Evolutionary conservation across 1,140 invertebrate genomes (phyloP).

Genomic region (Pseudachorutes palmiensis): DNA sequence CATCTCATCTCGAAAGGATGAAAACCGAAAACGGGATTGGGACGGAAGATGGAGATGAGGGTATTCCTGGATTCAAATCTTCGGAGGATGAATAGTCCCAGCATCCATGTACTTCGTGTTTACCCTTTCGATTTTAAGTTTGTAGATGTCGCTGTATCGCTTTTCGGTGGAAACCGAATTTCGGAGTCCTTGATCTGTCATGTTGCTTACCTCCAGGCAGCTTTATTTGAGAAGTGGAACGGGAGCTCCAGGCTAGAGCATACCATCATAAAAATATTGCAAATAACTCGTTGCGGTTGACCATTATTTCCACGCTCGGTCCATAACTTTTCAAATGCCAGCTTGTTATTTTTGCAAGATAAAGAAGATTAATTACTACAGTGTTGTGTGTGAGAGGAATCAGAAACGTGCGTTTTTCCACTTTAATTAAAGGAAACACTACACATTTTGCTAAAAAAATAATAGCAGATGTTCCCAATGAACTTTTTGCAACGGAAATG

Average conservation of each 20-base stretch:
- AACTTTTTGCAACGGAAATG: background rate
- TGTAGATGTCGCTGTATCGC: background rate
- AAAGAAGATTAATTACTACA: background rate
- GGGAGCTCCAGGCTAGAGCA: background rate
- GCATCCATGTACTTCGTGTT: background rate
- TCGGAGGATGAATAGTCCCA: background rate
- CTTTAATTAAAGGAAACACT: background rate
- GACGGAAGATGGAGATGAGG: slow-evolving; percentile 1
- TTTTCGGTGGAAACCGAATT: background rate
- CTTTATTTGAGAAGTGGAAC: background rate
- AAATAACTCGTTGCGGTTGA: background rate
- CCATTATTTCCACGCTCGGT: background rate
- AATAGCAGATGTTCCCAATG: background rate
- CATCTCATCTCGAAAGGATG: background rate
- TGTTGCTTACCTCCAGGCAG: background rate
- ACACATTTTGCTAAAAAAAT: background rate
- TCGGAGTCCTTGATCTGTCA: background rate
- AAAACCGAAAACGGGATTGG: slow-evolving; percentile 3
- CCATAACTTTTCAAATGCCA: background rate
- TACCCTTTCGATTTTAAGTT: background rate
- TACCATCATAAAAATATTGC: background rate
- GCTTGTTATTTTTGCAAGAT: background rate
- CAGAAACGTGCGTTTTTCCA: background rate
- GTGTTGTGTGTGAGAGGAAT: background rate
- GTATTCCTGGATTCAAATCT: background rate